Percentiles rank a stretch among this genome's conserved stretches.
These are phyloP conservation scores for Lycia hirtaria DNA, from an alignment of 2,888 invertebrate genomes.

Conservation along the genomic window DNA sequence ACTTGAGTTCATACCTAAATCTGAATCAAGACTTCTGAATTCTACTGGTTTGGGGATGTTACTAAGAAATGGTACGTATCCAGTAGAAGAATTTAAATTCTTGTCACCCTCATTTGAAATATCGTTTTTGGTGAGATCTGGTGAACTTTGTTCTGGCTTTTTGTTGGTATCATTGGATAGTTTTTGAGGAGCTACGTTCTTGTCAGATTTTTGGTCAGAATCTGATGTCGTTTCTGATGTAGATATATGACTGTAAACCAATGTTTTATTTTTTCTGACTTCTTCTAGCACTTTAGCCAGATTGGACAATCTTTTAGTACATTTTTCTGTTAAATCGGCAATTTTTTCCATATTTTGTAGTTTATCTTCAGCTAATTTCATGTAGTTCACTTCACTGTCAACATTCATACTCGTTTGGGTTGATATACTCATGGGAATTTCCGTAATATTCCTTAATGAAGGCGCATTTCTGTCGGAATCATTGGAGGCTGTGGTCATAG, in stretches of 20 bases:
- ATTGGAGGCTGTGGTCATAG: constrained; percentile 49
- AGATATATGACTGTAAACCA: constrained; percentile 71
- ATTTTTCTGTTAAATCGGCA: constrained; percentile 78
- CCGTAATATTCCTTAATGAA: constrained; percentile 36
- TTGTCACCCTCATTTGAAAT: constrained; percentile 31
- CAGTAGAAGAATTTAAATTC: constrained; percentile 38
- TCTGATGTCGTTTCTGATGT: constrained; percentile 69
- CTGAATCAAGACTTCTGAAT: constrained; percentile 42
- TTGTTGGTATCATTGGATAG: constrained; percentile 35
- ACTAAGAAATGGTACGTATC: constrained; percentile 59
- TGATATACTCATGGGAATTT: constrained; percentile 57
- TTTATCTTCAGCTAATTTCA: constrained; percentile 74
- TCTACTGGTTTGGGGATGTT: constrained; percentile 68
- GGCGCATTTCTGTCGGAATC: constrained; percentile 50
- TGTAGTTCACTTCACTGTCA: constrained; percentile 64
- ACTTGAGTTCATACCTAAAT: constrained; percentile 27
- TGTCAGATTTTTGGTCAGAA: constrained; percentile 62
- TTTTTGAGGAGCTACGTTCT: constrained; percentile 37
- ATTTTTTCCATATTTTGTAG: constrained; percentile 81
- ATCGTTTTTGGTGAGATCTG: constrained; percentile 37
- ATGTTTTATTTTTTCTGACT: constrained; percentile 77
- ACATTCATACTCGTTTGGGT: constrained; percentile 68
- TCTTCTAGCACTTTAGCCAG: constrained; percentile 78
- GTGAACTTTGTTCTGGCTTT: constrained; percentile 36
- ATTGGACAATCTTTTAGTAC: constrained; percentile 76